phyloP scores from a whole-genome alignment of 2,113 vertebrate species.

The Vulpes ferrilata region DNA sequence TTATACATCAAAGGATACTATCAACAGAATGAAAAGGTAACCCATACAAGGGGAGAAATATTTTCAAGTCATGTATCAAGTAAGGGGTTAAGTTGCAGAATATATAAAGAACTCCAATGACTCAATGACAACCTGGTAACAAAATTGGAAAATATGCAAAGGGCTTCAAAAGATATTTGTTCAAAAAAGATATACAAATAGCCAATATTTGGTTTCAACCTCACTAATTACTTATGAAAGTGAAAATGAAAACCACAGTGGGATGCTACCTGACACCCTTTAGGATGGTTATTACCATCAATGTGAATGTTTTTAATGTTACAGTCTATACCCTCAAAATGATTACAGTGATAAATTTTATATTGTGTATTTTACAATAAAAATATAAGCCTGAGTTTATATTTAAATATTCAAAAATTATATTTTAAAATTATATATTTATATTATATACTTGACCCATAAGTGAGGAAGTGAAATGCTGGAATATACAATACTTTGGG shows the following conservation, averaged over 20 bases:
- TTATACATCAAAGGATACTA: not conserved
- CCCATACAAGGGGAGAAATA: not conserved
- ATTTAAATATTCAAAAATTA: not conserved
- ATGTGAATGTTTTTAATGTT: not conserved
- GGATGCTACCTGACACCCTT: not conserved
- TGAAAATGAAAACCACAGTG: not conserved
- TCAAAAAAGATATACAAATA: not conserved
- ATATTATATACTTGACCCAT: not conserved
- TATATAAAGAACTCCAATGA: not conserved
- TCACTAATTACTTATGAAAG: not conserved
- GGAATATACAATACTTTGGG: not conserved
- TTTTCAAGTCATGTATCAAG: not conserved
- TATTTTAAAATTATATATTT: not conserved
- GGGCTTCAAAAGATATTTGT: not conserved
- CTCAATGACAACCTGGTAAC: not conserved
- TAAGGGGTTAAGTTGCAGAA: not conserved
- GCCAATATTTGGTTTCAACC: not conserved
- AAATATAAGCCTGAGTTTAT: not conserved
- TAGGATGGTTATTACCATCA: not conserved
- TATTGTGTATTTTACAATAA: not conserved
- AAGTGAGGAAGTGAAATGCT: not conserved
- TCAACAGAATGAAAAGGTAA: not conserved
- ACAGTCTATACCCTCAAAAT: not conserved
- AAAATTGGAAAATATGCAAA: not conserved
- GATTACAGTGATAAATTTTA: not conserved